Base-by-base conservation (phyloP, 2,113 vertebrate species). In the rat (Rattus norvegicus) region DNA sequence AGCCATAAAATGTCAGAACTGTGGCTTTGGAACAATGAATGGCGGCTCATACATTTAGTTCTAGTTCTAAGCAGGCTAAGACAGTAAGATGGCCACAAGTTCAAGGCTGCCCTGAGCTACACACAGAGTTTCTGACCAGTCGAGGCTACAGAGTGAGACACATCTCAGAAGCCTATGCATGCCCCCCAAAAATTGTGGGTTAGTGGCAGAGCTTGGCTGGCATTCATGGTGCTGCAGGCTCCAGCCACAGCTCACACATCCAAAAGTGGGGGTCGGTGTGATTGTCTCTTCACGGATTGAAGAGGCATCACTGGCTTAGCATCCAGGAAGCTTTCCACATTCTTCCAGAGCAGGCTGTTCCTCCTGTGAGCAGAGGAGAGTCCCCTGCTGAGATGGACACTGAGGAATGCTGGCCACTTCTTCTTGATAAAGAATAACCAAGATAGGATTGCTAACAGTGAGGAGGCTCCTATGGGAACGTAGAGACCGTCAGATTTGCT, bases 401-500 rank as follows among this genome's bases (percentile, higher is more conserved):
- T 3, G 13, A 63, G 65, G 24, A 86, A 49, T 24, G 6, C 72
- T 94, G 75, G 70, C 9, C 49, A 36, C 91, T 95, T 86, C 86
- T 73, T 26, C 95, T 84, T 54, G 56, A 65, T 91, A 43, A 92
- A n/a, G 52, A 70, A 22, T 81, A 89, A 56, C 72, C 81, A 87
- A 83, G 75, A 8, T 43, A 61, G 77, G 65, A 54, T 86, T 80
- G 88, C 76, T 75, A 90, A 65, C n/a, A 94, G 63, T 75, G 39
- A 0, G 49, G 1, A 47, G 54, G 10, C 3, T 54, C 30, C 56
- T 56, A 9, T 75, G 47, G 36, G 93, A 59, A 4, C 56, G 61
- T 86, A 56, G 73, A 94, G 76, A 70, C 30, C 47, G 1, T 92
- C 61, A 79, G 16, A 1, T 95, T 92, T 91, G 49, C 76, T 89